Evolutionary conservation across 1,140 invertebrate genomes (phyloP).

Genomic region (Drosophila pandora): DNA sequence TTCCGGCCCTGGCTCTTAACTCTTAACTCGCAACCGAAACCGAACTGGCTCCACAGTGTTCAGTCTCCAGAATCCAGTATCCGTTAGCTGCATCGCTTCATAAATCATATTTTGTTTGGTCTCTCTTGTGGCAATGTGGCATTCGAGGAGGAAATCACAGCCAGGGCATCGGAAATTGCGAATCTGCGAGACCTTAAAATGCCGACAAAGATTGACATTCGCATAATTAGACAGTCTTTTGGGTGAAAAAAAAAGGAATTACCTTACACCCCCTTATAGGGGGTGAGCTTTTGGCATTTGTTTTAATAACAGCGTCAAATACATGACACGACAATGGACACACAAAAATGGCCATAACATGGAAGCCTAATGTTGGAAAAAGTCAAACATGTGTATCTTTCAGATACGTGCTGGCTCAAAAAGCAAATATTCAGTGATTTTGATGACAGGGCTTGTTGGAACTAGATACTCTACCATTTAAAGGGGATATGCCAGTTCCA

Average conservation of each 20-base stretch:
- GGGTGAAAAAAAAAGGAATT: background rate
- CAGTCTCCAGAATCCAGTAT: constrained; percentile 39
- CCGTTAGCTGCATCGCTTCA: constrained; percentile 68
- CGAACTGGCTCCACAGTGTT: constrained; percentile 14
- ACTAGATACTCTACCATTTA: too few relatives aligned
- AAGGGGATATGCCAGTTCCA: too few relatives aligned
- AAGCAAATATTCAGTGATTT: too few relatives aligned
- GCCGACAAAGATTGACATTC: constrained; percentile 58
- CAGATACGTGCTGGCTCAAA: background rate
- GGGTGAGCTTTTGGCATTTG: constrained; percentile 35
- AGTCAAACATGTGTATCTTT: constrained; percentile 29
- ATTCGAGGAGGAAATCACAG: constrained; percentile 41
- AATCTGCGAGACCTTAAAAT: constrained; percentile 15
- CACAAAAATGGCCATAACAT: constrained; percentile 21
- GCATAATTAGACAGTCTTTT: constrained; percentile 43
- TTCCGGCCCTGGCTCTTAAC: constrained; percentile 30
- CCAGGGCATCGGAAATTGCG: constrained; percentile 34
- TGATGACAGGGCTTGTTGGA: too few relatives aligned
- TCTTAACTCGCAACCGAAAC: constrained; percentile 9
- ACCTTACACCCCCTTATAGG: background rate
- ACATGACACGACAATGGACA: constrained; percentile 44
- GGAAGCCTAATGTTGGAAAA: constrained; percentile 14
- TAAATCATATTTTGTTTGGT: constrained; percentile 70
- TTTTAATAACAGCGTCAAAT: constrained; percentile 55
- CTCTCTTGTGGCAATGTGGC: constrained; percentile 32